Evolutionary conservation across 1,140 invertebrate species (phyloP), one percentile per base, ranked within the genome.

Genomic region (Bombus polaris): DNA sequence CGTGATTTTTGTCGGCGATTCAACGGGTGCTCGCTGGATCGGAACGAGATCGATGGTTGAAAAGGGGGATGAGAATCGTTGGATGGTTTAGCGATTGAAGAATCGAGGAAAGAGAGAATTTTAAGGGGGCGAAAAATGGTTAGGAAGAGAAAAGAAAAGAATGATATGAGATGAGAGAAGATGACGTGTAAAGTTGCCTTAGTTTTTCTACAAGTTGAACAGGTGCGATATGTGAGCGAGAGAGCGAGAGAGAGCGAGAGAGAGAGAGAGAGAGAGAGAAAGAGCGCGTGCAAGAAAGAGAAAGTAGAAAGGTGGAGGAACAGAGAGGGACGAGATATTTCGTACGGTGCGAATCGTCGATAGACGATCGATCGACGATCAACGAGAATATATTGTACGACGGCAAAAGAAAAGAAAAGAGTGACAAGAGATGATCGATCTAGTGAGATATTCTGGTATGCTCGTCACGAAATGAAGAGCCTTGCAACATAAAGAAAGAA

Each of bases 141-240:
- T 73, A 80, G 68, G 72, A 35, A 86, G 39, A 70, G 39, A 28
- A 65, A 72, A 15, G 65, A 15, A 25, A 42, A 87, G n/a, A 3
- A 68, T 18, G 35, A 65, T 15, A 10, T 22, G 57, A 4, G 39
- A 37, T 6, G 62, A 47, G 73, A 62, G 57, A 59, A 68, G 79
- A 84, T 72, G 68, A 62, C 32, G 66, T 74, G 85, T 86, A 87
- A 92, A 80, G 89, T 93, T 94, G 93, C 93, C 93, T 94, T 94
- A 93, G 91, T 89, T 93, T 94, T 94, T 94, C 90, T 94, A 94
- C 91, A 90, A 92, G 87, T 88, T 73, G 87, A 88, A 70, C 15
- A 68, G 79, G 15, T 76, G 76, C 22, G 10, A 35, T 57, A 80
- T 77, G 78, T 25, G 35, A 53, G 37, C 79, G 71, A 53, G 9